A percentile compares a stretch with the other conserved stretches of the same genome.
phyloP scores from a whole-genome alignment of 2,888 invertebrate genomes.

The Phaonia tiefii region DNA sequence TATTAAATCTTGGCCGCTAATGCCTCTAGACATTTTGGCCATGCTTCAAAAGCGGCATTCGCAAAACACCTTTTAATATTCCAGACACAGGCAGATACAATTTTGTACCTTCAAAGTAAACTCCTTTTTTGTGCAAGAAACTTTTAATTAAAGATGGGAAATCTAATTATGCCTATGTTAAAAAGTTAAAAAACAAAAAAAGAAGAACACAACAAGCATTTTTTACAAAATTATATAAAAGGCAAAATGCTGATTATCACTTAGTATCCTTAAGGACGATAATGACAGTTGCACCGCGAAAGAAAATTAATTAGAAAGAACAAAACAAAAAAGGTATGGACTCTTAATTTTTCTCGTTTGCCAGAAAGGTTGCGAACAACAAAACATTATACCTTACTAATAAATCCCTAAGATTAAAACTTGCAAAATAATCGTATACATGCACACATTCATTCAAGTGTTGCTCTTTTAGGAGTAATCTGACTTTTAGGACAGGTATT shows the following conservation, averaged over 20 bases:
- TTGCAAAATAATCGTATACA: background rate
- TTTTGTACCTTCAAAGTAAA: background rate
- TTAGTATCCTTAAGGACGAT: conserved; percentile 36
- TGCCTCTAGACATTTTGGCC: background rate
- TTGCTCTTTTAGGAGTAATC: conserved; percentile 6
- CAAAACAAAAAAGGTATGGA: too few species aligned
- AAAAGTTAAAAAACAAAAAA: background rate
- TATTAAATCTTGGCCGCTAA: background rate
- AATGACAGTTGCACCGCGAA: conserved; percentile 24
- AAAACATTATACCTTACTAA: background rate
- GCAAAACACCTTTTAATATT: background rate
- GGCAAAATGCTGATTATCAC: conserved; percentile 42
- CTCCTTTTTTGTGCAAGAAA: conserved; percentile 15
- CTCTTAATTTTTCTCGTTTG: too few species aligned
- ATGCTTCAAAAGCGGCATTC: background rate
- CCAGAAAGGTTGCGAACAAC: background rate
- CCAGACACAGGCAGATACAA: too few species aligned
- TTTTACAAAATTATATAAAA: background rate
- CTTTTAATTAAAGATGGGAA: conserved; percentile 46
- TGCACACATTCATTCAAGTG: background rate
- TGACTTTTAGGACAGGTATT: conserved; percentile 37
- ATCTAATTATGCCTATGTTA: conserved; percentile 18
- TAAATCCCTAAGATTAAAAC: conserved; percentile 32
- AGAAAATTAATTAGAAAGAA: too few species aligned
- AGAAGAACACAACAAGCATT: background rate